These are phyloP conservation scores for Bedellia somnulentella DNA, from an alignment of 2,888 invertebrate genomes.

Conservation along the genomic window DNA sequence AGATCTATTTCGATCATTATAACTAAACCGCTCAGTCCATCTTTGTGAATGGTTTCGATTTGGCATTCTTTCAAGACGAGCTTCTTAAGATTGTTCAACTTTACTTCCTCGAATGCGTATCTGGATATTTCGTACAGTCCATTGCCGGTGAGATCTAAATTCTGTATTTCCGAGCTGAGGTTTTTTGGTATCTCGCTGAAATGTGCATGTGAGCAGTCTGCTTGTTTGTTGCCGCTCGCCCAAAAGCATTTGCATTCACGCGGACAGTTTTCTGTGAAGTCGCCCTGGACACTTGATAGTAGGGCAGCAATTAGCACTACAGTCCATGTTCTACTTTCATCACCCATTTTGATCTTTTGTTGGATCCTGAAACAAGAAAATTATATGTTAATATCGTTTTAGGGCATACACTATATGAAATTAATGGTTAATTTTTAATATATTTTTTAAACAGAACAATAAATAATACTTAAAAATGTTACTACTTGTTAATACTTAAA, in stretches of 20 bases:
- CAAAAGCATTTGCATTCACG: slow-evolving; percentile 79
- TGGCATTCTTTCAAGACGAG: slow-evolving; percentile 75
- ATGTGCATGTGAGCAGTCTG: slow-evolving; percentile 73
- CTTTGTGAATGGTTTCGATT: slow-evolving; percentile 70
- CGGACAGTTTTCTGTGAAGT: slow-evolving; percentile 65
- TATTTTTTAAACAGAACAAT: no score
- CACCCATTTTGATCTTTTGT: slow-evolving; percentile 25
- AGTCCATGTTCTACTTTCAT: slow-evolving; percentile 18
- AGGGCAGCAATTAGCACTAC: slow-evolving; percentile 23
- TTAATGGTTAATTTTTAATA: no score
- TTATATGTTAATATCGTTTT: slow-evolving; percentile 8
- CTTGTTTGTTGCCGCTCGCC: slow-evolving; percentile 82
- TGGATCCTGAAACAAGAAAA: slow-evolving; percentile 34
- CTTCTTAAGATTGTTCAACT: slow-evolving; percentile 80
- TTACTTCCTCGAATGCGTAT: slow-evolving; percentile 69
- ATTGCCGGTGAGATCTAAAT: slow-evolving; percentile 73
- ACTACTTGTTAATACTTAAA: no score
- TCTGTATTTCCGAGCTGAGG: slow-evolving; percentile 72
- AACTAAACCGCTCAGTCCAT: slow-evolving; percentile 74
- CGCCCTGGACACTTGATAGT: slow-evolving; percentile 21
- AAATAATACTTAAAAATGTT: no score
- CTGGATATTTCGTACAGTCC: slow-evolving; percentile 65
- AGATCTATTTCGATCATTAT: slow-evolving; percentile 83
- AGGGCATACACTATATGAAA: no score
- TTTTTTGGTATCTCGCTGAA: slow-evolving; percentile 71